Base-by-base conservation (phyloP, 2,888 invertebrate genomes). In the Himalopsyche japonica region DNA sequence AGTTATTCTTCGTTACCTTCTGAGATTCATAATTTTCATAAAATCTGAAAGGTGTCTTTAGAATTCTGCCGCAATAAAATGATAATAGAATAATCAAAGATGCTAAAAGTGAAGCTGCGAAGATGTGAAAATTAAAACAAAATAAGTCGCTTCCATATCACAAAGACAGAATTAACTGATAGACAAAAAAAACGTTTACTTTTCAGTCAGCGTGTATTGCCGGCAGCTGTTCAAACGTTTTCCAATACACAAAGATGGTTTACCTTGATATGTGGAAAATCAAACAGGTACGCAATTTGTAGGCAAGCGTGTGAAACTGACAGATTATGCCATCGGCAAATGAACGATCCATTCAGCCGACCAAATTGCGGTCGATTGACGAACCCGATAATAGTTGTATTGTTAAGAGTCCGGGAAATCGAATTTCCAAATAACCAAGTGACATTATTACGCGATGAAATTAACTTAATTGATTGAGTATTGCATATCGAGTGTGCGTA, bases 171-270 rank as follows among this genome's bases (percentile, higher is more conserved):
- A n/a, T n/a, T n/a, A 0, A 43, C 15, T 15, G 12, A 43, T 43
- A 15, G 43, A 43, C 43, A 7, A 3, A 12, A 1, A 2, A 1
- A 43, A 57, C 24, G 43, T 20, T 24, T 10, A 57, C 70, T 70
- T 70, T 10, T 70, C 27, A 27, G 7, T 15, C 70, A 70, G 30
- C 70, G 70, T 30, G 70, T 70, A 27, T 70, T 6, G 70, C 27
- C 76, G 79, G 64, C 82, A 82, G 79, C 82, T 82, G 82, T 82
- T 34, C 82, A 82, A 82, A 70, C 70, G 70, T 70, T 70, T 78
- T 64, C 47, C 77, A 20, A 43, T 24, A 78, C 78, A 77, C 27
- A 49, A 18, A 27, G 48, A 79, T 37, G 79, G 70, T 79, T 82
- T 49, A 79, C 79, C 82, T 82, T 82, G 82, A 82, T 76, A 47